Base-by-base conservation (phyloP, 92 coral and sea anemone genomes). In the Phymanthus crucifer region DNA sequence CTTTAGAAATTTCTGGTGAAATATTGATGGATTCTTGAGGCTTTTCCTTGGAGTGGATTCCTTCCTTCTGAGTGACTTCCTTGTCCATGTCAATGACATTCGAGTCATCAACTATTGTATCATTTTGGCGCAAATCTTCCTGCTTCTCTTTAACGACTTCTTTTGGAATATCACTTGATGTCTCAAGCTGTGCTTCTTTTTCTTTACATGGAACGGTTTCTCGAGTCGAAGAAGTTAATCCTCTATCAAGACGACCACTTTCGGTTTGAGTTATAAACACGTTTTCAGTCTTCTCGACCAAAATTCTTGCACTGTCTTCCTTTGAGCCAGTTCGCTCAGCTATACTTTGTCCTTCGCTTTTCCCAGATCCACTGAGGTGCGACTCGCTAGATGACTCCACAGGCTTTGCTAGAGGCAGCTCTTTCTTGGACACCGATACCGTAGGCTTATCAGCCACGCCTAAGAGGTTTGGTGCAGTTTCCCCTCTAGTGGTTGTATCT, bases 331-430 rank as follows among this genome's bases (percentile, higher is more conserved):
- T 13, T 18, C 13, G 4, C 1, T 61, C 16, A 24, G 32, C 9
- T 0, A 10, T 27, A 24, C 32, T 27, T 29, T 17, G 12, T 27
- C 13, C 33, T 61, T 11, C 68, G 10, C 13, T 16, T 8, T 27
- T 61, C 17, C 13, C 68, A 8, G 68, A 61, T 10, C 29, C 68
- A 24, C 29, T 27, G 29, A 61, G 68, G 3, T 61, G 29, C 3
- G 68, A 61, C 14, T 61, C 68, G 3, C 68, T 61, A 13, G 68
- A 61, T 12, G 68, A 61, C 18, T 61, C 68, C 13, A 61, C 68
- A 24, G 68, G 33, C 13, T 27, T 27, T 1, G 33, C 34, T 1
- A 61, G 68, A 29, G 68, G 68, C 29, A 61, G 29, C 29, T 61
- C 68, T 24, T 61, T 61, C 9, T 27, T 61, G 17, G 34, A 61